These are phyloP conservation scores for Aplysia californica DNA, from an alignment of 1,140 invertebrate genomes.

Conservation along the genomic window DNA sequence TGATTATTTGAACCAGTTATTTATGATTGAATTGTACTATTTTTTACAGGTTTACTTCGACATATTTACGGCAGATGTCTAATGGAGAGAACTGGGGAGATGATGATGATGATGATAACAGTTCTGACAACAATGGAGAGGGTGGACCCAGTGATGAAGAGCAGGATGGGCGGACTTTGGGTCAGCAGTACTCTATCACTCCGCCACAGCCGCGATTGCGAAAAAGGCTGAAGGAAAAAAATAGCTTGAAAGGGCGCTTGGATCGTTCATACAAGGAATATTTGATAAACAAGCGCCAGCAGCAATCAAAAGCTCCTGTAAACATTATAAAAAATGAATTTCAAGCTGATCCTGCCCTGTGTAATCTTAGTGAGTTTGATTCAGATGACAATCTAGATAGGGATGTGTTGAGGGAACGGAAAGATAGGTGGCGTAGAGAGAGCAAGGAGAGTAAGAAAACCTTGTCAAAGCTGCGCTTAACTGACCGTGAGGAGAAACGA, in stretches of 20 bases:
- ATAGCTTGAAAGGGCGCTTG: background rate
- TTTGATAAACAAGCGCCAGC: slow-evolving; percentile 34
- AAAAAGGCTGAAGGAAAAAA: slow-evolving; percentile 18
- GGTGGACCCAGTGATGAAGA: slow-evolving; percentile 21
- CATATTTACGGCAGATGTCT: background rate
- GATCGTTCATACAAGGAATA: slow-evolving; percentile 31
- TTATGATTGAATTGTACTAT: background rate
- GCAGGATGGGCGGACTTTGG: background rate
- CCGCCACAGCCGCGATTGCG: slow-evolving; percentile 17
- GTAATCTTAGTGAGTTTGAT: slow-evolving; percentile 46
- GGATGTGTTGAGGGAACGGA: slow-evolving; percentile 41
- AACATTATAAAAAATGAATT: slow-evolving; percentile 54
- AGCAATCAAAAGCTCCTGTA: slow-evolving; percentile 32
- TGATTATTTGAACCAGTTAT: background rate
- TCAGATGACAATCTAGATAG: slow-evolving; percentile 57
- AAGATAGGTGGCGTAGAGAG: slow-evolving; percentile 42
- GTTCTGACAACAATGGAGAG: slow-evolving; percentile 2
- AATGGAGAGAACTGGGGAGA: background rate
- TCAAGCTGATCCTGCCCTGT: slow-evolving; percentile 44
- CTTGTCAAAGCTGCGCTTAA: slow-evolving; percentile 45
- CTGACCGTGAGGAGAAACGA: slow-evolving; percentile 49
- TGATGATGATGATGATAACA: background rate
- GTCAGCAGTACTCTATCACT: slow-evolving; percentile 7
- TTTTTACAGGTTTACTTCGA: background rate
- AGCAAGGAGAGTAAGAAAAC: slow-evolving; percentile 43